Base-by-base conservation (phyloP, 2,888 invertebrate species). In the Aleiodes testaceus region DNA sequence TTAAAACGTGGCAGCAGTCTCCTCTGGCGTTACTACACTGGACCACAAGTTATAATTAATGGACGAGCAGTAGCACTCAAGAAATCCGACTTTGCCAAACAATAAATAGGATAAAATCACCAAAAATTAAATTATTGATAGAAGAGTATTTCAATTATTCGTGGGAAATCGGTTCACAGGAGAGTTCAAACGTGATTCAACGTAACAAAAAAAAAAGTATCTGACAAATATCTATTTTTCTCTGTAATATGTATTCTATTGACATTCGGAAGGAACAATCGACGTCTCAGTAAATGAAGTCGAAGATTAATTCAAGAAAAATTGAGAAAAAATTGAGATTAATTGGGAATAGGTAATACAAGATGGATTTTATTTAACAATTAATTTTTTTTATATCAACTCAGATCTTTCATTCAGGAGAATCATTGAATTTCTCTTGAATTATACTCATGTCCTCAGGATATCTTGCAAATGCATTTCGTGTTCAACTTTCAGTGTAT, bases 1-100 rank as follows among this genome's bases (percentile, higher is more conserved):
- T 90, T 97, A 71, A 96, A 96, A 86, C 91, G 97, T 65, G 97
- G 97, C 20, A 94, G 94, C 77, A 95, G 95, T 74, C 87, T 97
- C 69, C 90, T 95, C 80, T 93, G 93, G 90, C 92, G 95, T 82
- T 94, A 93, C 87, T 91, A 91, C 77, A 89, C 89, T 14, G 91
- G 90, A n/a, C 90, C 90, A 18, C 63, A 67, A 30, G 42, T 53
- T 1, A 45, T 72, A 5, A 63, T 71, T 12, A 66, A 71, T 63
- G 71, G 72, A 9, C 53, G 20, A 36, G 11, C 20, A 7, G 12
- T 64, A 14, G 45, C 44, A 9, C 30, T 67, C 11, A 67, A 63
- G 20, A 67, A 67, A 67, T 30, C 26, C 12, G 14, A 53, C 36
- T 20, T 26, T 44, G 50, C 52, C n/a, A 45, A 18, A 7, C 45